Conservation (phyloP, 2,888 invertebrate species). For the Hypena proboscidalis region DNA sequence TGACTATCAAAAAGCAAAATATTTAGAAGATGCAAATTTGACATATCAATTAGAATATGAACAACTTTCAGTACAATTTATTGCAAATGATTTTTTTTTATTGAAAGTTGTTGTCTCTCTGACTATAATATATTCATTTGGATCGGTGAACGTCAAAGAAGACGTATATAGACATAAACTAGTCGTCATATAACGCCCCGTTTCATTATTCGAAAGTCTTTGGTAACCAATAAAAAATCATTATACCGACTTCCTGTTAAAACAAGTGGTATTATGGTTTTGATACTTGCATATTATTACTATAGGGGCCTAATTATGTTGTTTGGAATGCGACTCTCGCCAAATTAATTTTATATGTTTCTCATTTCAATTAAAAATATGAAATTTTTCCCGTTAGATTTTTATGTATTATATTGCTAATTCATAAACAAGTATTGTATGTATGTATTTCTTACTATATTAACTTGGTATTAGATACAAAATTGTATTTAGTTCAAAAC, state of each 20-base stretch:
- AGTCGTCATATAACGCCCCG: slow-evolving; percentile 46
- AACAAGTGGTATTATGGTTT: slow-evolving; percentile 42
- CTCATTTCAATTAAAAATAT: slow-evolving; percentile 29
- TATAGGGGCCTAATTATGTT: slow-evolving; percentile 35
- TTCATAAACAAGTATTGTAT: background rate
- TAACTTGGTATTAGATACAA: too few relatives aligned
- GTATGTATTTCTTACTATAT: too few relatives aligned
- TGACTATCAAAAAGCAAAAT: background rate
- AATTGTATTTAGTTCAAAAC: too few relatives aligned
- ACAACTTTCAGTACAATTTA: background rate
- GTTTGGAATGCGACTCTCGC: slow-evolving; percentile 34
- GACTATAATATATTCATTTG: slow-evolving; percentile 44
- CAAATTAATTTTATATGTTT: slow-evolving; percentile 28
- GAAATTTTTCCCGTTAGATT: slow-evolving; percentile 20
- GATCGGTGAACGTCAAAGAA: slow-evolving; percentile 51
- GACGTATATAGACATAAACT: slow-evolving; percentile 48
- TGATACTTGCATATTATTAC: slow-evolving; percentile 36
- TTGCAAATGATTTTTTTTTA: slow-evolving; percentile 2
- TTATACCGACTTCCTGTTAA: slow-evolving; percentile 72
- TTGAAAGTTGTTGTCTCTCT: slow-evolving; percentile 24
- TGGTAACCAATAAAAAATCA: slow-evolving; percentile 64
- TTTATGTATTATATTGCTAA: slow-evolving; percentile 1
- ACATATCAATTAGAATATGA: background rate
- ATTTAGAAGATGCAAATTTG: background rate
- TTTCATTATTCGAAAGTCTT: slow-evolving; percentile 64